A percentile compares a stretch with the other conserved stretches of the same genome.
These are phyloP conservation scores for Serrognathus titanus DNA, from an alignment of 2,888 invertebrate species.

Conservation along the genomic window DNA sequence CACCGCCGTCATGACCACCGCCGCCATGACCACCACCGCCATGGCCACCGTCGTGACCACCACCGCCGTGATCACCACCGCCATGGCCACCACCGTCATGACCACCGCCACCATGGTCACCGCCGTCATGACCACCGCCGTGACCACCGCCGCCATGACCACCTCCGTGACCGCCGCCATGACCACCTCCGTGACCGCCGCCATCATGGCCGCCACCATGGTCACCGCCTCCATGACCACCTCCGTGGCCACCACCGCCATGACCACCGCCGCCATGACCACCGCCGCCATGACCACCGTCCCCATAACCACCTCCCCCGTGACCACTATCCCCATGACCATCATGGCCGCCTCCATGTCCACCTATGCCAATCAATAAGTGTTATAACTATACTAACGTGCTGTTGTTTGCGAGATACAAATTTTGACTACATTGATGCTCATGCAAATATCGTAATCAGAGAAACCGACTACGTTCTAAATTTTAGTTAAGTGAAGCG, in stretches of 20 bases:
- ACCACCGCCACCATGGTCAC: not conserved
- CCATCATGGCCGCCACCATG: conserved; percentile 1
- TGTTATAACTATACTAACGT: too few species aligned
- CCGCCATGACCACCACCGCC: conserved; percentile 2
- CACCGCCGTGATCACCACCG: not conserved
- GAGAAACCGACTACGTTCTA: too few species aligned
- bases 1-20: not conserved
- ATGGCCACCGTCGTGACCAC: conserved; percentile 1
- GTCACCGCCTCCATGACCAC: conserved; percentile 1
- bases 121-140: conserved; percentile 1
- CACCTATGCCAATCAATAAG: not conserved
- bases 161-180: conserved; percentile 1
- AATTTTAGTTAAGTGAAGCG: too few species aligned
- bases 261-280: not conserved
- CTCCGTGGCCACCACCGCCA: conserved; percentile 2
- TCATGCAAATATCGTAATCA: too few species aligned
- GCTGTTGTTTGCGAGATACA: too few species aligned
- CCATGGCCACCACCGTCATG: conserved; percentile 4
- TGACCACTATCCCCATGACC: conserved; percentile 2
- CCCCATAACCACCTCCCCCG: conserved; percentile 1
- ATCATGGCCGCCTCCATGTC: not conserved
- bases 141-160: conserved; percentile 3
- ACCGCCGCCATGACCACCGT: not conserved
- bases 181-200: conserved; percentile 5
- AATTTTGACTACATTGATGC: too few species aligned